Percentiles rank a stretch among this genome's conserved stretches.
phyloP scores from a whole-genome alignment of 2,888 invertebrate species.

The Acheta domesticus region DNA sequence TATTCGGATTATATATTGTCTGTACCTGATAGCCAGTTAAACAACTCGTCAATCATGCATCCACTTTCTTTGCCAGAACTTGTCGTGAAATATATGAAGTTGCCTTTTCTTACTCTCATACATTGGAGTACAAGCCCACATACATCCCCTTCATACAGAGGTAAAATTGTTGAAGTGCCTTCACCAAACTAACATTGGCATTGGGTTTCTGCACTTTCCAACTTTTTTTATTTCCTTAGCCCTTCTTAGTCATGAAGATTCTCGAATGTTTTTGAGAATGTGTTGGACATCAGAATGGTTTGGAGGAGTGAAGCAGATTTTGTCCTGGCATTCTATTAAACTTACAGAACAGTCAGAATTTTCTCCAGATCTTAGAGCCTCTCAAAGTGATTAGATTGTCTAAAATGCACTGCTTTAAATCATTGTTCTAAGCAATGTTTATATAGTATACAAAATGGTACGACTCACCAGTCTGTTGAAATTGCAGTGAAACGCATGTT shows the following conservation, averaged over 20 bases:
- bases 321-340: constrained; percentile 41
- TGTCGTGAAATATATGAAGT: constrained; percentile 46
- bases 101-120: constrained; percentile 52
- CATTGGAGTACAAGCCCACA: constrained; percentile 52
- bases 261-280: constrained; percentile 46
- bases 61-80: constrained; percentile 51
- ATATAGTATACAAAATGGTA: constrained; percentile 60
- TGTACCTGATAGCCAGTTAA: constrained; percentile 39
- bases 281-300: constrained; percentile 50
- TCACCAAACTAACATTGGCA: constrained; percentile 22
- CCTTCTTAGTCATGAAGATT: constrained; percentile 44
- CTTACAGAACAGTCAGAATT: constrained; percentile 37
- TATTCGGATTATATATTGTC: constrained; percentile 50
- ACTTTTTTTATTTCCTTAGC: constrained; percentile 39
- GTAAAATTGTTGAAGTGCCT: constrained; percentile 39
- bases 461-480: constrained; percentile 57
- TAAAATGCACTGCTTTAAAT: constrained; percentile 55
- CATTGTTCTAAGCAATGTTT: constrained; percentile 55
- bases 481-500: constrained; percentile 56
- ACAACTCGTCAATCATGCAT: constrained; percentile 41
- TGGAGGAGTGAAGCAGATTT: constrained; percentile 46
- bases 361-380: constrained; percentile 44
- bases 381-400: constrained; percentile 50
- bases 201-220: constrained; percentile 36
- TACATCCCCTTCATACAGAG: constrained; percentile 43